phyloP scores from a whole-genome alignment of 2,888 invertebrate genomes.

The Balanococcus diminutus region DNA sequence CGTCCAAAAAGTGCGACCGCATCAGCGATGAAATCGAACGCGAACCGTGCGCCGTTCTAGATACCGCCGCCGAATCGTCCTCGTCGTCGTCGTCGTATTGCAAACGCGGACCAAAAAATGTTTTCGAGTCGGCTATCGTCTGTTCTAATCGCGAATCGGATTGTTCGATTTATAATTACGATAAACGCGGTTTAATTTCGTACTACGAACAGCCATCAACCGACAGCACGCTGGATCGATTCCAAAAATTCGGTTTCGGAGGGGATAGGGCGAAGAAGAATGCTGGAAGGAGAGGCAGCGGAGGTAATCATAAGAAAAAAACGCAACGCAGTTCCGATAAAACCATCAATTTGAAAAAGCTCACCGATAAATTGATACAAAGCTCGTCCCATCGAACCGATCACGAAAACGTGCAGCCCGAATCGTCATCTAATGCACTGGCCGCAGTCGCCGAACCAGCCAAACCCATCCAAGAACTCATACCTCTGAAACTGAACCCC shows the following conservation, averaged over 20 bases:
- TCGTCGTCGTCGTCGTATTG: not conserved
- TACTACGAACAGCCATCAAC: slow-evolving; percentile 64
- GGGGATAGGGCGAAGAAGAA: slow-evolving; percentile 59
- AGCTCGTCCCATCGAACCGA: slow-evolving; percentile 12
- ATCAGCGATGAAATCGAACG: not conserved
- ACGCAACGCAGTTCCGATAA: slow-evolving; percentile 63
- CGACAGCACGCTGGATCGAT: slow-evolving; percentile 72
- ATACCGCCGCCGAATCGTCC: not conserved
- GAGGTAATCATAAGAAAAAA: slow-evolving; percentile 57
- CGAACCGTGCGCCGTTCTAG: slow-evolving; percentile 35
- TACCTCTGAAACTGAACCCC: slow-evolving; percentile 56
- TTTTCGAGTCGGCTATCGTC: slow-evolving; percentile 29
- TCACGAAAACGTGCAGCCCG: slow-evolving; percentile 5
- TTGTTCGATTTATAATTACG: slow-evolving; percentile 38
- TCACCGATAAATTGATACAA: slow-evolving; percentile 76
- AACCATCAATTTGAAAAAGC: slow-evolving; percentile 70
- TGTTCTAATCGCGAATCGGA: slow-evolving; percentile 7
- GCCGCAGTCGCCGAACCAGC: not conserved
- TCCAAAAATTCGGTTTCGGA: slow-evolving; percentile 79
- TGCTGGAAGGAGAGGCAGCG: slow-evolving; percentile 59
- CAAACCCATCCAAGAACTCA: not conserved
- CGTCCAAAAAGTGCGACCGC: not conserved
- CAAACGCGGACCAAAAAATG: not conserved
- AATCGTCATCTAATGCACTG: not conserved
- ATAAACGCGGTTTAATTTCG: slow-evolving; percentile 57